These are phyloP conservation scores for Oscheius onirici DNA, from an alignment of 2,888 invertebrate genomes.

Conservation along the genomic window DNA sequence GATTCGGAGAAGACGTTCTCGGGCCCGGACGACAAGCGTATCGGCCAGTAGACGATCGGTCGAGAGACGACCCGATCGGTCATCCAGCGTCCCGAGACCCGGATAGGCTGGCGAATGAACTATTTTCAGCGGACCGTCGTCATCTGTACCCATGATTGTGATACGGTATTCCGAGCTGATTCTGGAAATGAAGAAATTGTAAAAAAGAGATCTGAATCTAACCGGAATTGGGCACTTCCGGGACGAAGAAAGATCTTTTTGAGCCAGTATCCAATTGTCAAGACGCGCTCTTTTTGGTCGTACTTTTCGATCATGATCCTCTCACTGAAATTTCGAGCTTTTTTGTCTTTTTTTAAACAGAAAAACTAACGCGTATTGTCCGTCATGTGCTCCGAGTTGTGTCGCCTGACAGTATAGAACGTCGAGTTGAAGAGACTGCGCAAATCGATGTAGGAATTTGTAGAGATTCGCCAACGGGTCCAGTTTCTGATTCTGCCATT, in stretches of 20 bases:
- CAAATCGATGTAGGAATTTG: slow-evolving; percentile 78
- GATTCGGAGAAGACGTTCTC: slow-evolving; percentile 60
- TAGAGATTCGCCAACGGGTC: slow-evolving; percentile 65
- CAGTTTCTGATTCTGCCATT: slow-evolving; percentile 35
- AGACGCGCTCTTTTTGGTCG: slow-evolving; percentile 55
- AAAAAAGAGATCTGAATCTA: neutral
- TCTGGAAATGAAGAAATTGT: slow-evolving; percentile 35
- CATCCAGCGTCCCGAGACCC: slow-evolving; percentile 55
- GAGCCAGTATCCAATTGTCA: slow-evolving; percentile 66
- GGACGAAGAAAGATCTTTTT: slow-evolving; percentile 45
- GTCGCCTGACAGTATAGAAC: slow-evolving; percentile 76
- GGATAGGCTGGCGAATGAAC: slow-evolving; percentile 59
- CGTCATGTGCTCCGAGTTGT: slow-evolving; percentile 80
- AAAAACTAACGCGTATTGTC: slow-evolving; percentile 80
- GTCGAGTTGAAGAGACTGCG: slow-evolving; percentile 92
- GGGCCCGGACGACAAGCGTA: slow-evolving; percentile 57
- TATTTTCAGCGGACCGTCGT: slow-evolving; percentile 50
- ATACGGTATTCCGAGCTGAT: slow-evolving; percentile 63
- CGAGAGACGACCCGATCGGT: slow-evolving; percentile 52
- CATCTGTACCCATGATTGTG: slow-evolving; percentile 24
- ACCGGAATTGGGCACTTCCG: slow-evolving; percentile 46
- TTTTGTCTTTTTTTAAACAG: neutral
- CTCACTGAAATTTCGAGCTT: slow-evolving; percentile 76
- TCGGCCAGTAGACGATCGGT: slow-evolving; percentile 60
- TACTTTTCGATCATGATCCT: slow-evolving; percentile 58